phyloP scores from a whole-genome alignment of 2,797 vertebrate species.

The Tangara arthus region DNA sequence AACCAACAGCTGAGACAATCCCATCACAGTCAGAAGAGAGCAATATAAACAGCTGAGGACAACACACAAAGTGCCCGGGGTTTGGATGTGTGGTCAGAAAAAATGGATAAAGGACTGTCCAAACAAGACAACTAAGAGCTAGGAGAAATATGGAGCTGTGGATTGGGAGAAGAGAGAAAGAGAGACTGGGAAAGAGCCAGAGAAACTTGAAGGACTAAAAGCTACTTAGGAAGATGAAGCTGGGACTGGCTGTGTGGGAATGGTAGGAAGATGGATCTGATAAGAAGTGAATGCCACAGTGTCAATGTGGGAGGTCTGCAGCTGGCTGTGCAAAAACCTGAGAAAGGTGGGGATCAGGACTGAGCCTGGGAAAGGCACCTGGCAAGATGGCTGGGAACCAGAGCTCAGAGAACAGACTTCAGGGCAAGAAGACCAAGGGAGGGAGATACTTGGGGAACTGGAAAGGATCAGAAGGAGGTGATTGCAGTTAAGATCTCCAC shows the following conservation, averaged over 20 bases:
- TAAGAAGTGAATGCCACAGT: background rate
- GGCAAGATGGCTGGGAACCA: background rate
- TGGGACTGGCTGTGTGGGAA: conserved; percentile 12
- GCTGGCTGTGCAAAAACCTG: background rate
- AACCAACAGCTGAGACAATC: conserved; percentile 10
- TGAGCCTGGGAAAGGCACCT: conserved; percentile 14
- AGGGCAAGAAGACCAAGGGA: background rate
- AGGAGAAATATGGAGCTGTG: background rate
- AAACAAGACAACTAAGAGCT: background rate
- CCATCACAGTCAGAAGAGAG: background rate
- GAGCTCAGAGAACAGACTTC: background rate
- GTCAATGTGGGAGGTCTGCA: conserved; percentile 41
- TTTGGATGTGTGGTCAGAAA: background rate
- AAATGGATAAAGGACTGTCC: background rate
- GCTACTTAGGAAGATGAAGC: background rate
- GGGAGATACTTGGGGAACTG: background rate
- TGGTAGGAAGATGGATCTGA: conserved; percentile 41
- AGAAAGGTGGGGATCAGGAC: background rate
- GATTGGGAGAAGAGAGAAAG: background rate
- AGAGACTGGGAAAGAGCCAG: background rate
- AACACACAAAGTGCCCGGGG: background rate
- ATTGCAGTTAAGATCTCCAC: background rate
- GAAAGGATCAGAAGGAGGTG: background rate
- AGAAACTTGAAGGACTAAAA: background rate
- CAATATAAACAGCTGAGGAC: conserved; percentile 13